Conservation (phyloP, 2,113 vertebrate species). For the Oryzias melastigma region DNA sequence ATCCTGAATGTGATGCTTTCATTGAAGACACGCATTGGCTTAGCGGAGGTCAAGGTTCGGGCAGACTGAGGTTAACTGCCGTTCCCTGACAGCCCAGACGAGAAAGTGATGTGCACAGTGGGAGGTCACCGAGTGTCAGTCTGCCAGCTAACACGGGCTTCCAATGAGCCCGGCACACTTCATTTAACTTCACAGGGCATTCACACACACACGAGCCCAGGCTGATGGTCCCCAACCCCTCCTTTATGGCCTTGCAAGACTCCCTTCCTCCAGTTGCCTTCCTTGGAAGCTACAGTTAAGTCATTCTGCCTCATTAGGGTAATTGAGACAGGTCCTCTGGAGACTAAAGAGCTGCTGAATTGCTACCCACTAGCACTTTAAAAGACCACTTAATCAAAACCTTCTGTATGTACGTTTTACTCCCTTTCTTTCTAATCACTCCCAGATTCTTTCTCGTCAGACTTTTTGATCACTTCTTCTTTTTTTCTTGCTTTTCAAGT, state of each 20-base stretch:
- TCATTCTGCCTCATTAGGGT: slow-evolving; percentile 72
- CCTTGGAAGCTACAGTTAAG: slow-evolving; percentile 40
- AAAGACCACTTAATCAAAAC: slow-evolving; percentile 68
- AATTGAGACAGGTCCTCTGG: slow-evolving; percentile 72
- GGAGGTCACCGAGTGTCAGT: slow-evolving; percentile 59
- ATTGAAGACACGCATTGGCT: slow-evolving; percentile 55
- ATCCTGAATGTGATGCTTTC: slow-evolving; percentile 29
- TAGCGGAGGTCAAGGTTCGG: slow-evolving; percentile 58
- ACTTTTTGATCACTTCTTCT: slow-evolving; percentile 20
- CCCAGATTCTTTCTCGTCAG: slow-evolving; percentile 32
- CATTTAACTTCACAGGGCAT: slow-evolving; percentile 67
- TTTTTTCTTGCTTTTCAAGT: slow-evolving; percentile 14
- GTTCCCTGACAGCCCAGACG: slow-evolving; percentile 53
- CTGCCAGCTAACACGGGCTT: slow-evolving; percentile 61
- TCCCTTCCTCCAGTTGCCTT: slow-evolving; percentile 40
- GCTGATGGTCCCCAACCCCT: slow-evolving; percentile 10
- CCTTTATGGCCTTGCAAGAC: slow-evolving; percentile 38
- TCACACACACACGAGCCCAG: slow-evolving; percentile 1
- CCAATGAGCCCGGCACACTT: slow-evolving; percentile 59
- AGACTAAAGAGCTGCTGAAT: slow-evolving; percentile 70
- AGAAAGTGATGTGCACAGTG: slow-evolving; percentile 61
- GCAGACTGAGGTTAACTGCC: slow-evolving; percentile 60
- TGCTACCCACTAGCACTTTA: slow-evolving; percentile 62
- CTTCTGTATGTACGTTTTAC: slow-evolving; percentile 50
- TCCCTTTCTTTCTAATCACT: slow-evolving; percentile 37